A percentile compares a stretch with the other conserved stretches of the same genome.
Conservation (phyloP, 2,888 invertebrate genomes). For the Linnaemya tessellans region DNA sequence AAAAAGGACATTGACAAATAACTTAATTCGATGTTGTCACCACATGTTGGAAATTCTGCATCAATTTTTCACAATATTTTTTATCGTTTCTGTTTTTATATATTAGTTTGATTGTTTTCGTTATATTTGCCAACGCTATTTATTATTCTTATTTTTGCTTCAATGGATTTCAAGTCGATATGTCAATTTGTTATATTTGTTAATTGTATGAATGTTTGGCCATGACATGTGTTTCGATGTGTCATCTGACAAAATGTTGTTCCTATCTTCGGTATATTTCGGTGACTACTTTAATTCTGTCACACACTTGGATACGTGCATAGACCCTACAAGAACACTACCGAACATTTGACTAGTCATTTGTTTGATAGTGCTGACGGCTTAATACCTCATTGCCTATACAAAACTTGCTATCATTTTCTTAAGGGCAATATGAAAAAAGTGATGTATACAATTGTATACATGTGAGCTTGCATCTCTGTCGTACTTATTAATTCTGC, state of each 20-base stretch:
- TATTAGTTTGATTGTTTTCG: conserved; percentile 32
- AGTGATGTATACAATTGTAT: too few species aligned
- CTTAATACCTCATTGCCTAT: too few species aligned
- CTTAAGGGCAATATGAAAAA: too few species aligned
- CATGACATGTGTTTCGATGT: conserved; percentile 54
- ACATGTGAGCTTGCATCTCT: too few species aligned
- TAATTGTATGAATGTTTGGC: conserved; percentile 35
- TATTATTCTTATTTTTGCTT: conserved; percentile 36
- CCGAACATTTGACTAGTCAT: too few species aligned
- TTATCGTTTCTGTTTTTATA: conserved; percentile 4
- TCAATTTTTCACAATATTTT: conserved; percentile 64
- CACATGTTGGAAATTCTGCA: conserved; percentile 70
- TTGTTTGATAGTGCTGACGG: too few species aligned
- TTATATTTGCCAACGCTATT: conserved; percentile 35
- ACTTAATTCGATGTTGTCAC: conserved; percentile 72
- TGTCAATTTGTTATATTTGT: conserved; percentile 64
- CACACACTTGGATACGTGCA: background rate
- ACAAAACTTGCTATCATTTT: too few species aligned
- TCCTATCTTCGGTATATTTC: conserved; percentile 1
- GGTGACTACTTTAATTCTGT: conserved; percentile 55
- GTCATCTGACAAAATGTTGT: background rate
- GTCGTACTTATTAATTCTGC: too few species aligned
- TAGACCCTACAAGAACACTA: too few species aligned
- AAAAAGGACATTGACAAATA: conserved; percentile 73
- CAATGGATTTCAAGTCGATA: conserved; percentile 63